Conservation (phyloP, 2,797 vertebrate genomes). For the Parauchenoglanis ngamensis region DNA sequence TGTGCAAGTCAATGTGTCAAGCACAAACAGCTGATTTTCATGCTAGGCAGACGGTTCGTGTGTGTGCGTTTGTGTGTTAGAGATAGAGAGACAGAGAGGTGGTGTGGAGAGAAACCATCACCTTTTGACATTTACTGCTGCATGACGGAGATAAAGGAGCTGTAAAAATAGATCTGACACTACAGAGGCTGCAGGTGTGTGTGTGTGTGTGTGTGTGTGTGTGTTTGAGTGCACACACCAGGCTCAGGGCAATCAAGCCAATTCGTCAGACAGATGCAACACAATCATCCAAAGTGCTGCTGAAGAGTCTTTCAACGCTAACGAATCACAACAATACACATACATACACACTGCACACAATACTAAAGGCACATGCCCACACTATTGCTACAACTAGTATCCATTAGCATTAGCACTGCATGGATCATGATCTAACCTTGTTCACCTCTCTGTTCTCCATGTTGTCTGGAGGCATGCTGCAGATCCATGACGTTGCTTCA, state of each 20-base stretch:
- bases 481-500: background rate
- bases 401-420: background rate
- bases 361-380: background rate
- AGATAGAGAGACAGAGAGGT: background rate
- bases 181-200: constrained; percentile 56
- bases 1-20: background rate
- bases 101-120: constrained; percentile 5
- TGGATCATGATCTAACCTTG: background rate
- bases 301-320: background rate
- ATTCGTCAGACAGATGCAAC: background rate
- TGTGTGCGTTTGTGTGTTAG: constrained; percentile 18
- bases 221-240: background rate
- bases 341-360: constrained; percentile 2
- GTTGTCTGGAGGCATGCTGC: constrained; percentile 15
- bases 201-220: background rate
- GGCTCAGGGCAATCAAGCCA: background rate
- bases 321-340: background rate
- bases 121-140: constrained; percentile 38
- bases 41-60: background rate
- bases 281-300: background rate
- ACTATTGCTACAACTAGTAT: background rate
- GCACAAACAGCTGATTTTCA: background rate
- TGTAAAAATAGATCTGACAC: constrained; percentile 77
- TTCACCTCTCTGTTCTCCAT: constrained; percentile 31
- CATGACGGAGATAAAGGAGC: constrained; percentile 27